phyloP scores from a whole-genome alignment of 2,888 invertebrate species.

The Tetragnatha montana region DNA sequence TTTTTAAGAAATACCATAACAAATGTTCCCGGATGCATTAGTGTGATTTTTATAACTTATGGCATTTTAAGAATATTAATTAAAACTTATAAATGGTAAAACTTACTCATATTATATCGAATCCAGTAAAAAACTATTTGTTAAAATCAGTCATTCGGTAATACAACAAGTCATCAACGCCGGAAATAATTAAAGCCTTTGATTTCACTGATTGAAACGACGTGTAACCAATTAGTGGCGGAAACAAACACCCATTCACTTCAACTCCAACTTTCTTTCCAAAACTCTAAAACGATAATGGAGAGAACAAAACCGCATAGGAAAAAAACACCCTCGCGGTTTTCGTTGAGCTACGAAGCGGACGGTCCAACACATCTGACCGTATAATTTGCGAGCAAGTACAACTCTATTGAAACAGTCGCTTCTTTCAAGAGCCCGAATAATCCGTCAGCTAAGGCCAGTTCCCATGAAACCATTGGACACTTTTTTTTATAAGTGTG shows the following conservation, averaged over 20 bases:
- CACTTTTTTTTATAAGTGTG: not conserved
- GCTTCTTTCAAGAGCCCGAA: conserved; percentile 22
- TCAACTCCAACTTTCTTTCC: not conserved
- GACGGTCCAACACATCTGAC: conserved; percentile 6
- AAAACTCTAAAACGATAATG: not conserved
- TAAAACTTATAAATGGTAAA: no score
- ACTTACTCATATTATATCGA: no score
- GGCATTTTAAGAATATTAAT: no score
- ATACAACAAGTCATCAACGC: no score
- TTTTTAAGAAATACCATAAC: no score
- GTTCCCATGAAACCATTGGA: conserved; percentile 23
- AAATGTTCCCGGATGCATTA: no score
- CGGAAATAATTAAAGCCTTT: no score
- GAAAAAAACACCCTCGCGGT: not conserved
- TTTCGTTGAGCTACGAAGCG: not conserved
- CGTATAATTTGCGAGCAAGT: conserved; percentile 16
- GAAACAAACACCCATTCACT: not conserved
- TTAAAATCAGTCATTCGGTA: no score
- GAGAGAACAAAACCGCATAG: not conserved
- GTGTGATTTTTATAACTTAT: no score
- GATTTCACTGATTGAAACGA: no score
- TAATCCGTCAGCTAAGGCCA: conserved; percentile 21
- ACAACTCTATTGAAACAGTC: conserved; percentile 23
- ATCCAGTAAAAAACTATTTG: no score
- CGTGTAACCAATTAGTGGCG: no score